These are phyloP conservation scores for Lepidurus apus DNA, from an alignment of 1,140 invertebrate genomes.

Conservation along the genomic window DNA sequence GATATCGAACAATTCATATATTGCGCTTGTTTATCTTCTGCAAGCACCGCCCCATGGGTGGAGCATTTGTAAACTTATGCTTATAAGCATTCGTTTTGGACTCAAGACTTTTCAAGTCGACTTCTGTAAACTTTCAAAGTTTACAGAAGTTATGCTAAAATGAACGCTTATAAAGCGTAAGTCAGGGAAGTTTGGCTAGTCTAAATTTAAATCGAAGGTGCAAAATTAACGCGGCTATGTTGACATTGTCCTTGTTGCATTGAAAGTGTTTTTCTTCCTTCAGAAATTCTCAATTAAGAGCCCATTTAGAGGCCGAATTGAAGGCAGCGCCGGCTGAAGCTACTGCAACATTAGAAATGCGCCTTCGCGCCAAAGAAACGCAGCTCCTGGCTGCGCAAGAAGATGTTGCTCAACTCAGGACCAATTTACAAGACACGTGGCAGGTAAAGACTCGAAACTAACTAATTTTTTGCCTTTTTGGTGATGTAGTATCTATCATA, in stretches of 20 bases:
- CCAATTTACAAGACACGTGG: constrained; percentile 44
- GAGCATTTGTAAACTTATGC: too few relatives aligned
- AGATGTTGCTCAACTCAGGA: constrained; percentile 47
- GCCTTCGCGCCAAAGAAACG: constrained; percentile 45
- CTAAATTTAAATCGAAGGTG: too few relatives aligned
- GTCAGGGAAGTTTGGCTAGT: too few relatives aligned
- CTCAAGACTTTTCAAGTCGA: too few relatives aligned
- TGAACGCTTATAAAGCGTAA: too few relatives aligned
- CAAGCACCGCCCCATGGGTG: too few relatives aligned
- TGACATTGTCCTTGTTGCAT: too few relatives aligned
- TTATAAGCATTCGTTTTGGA: too few relatives aligned
- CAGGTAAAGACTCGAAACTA: constrained; percentile 34
- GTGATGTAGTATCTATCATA: constrained; percentile 29
- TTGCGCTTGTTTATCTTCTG: too few relatives aligned
- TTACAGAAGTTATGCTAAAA: too few relatives aligned
- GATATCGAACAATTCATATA: too few relatives aligned
- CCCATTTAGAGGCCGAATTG: constrained; percentile 25
- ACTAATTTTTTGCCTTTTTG: constrained; percentile 30
- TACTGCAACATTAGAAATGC: constrained; percentile 39
- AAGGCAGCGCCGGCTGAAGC: constrained; percentile 24
- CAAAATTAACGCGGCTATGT: neutral
- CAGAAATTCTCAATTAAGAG: constrained; percentile 18
- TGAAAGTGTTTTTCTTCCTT: neutral
- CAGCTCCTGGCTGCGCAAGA: constrained; percentile 47
- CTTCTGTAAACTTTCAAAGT: too few relatives aligned